Percentiles rank a stretch among this genome's conserved stretches.
Evolutionary conservation across 2,113 vertebrate genomes (phyloP).

Genomic region (Stegostoma tigrinum): DNA sequence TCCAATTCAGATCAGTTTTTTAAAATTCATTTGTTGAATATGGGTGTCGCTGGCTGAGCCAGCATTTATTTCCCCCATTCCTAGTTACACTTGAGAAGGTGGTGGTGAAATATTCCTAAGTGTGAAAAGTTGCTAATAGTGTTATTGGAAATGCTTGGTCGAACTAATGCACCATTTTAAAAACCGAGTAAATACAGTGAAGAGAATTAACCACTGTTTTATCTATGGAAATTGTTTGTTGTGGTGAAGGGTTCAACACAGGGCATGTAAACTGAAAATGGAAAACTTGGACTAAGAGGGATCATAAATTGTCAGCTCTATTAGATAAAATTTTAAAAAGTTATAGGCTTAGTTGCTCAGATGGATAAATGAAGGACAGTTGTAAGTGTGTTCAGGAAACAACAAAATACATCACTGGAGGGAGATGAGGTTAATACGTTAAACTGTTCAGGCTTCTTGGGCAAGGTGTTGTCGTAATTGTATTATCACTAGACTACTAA

Average conservation of each 20-base stretch:
- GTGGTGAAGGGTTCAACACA: neutral
- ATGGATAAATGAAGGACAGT: neutral
- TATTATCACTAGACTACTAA: no score
- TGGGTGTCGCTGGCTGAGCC: no score
- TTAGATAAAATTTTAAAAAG: neutral
- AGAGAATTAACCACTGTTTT: neutral
- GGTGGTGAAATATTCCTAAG: slow-evolving; percentile 6
- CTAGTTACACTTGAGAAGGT: no score
- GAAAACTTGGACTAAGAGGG: neutral
- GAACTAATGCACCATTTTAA: neutral
- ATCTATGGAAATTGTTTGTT: neutral
- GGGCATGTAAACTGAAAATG: neutral
- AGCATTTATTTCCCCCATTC: no score
- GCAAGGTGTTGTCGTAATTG: no score
- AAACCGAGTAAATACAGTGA: neutral
- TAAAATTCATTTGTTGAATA: no score
- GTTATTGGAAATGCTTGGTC: neutral
- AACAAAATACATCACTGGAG: neutral
- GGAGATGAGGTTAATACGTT: neutral
- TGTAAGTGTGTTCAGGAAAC: neutral
- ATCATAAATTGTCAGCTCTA: neutral
- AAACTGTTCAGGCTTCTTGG: neutral
- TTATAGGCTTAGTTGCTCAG: neutral
- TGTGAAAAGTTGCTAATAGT: neutral
- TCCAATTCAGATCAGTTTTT: neutral